Conservation (phyloP, 2,113 vertebrate species). For the Clarias batrachus region DNA sequence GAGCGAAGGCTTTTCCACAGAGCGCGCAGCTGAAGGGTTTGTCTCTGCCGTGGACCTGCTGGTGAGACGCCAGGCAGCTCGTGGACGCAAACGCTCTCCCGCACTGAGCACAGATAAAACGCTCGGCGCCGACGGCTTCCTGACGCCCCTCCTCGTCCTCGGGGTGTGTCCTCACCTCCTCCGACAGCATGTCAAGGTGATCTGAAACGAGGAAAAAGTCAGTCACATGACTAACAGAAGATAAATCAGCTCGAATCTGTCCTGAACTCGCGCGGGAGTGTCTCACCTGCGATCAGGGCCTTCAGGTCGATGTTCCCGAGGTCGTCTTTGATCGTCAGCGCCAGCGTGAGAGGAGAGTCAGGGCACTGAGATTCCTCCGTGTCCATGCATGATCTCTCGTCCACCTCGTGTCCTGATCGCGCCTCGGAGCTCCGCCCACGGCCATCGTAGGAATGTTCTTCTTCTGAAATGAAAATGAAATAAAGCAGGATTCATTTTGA, state of each 20-base stretch:
- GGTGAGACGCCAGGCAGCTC: conserved; percentile 62
- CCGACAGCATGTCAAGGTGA: conserved; percentile 73
- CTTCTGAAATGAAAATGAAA: conserved; percentile 37
- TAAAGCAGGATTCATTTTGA: neutral
- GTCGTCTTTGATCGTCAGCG: conserved; percentile 61
- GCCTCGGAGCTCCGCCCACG: conserved; percentile 26
- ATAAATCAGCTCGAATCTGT: neutral
- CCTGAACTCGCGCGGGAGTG: neutral
- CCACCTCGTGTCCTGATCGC: conserved; percentile 27
- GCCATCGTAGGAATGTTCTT: conserved; percentile 59
- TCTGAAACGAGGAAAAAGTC: conserved; percentile 62
- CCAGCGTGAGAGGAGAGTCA: conserved; percentile 57
- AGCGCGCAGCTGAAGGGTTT: conserved; percentile 62
- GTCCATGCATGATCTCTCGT: neutral
- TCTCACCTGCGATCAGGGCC: conserved; percentile 63
- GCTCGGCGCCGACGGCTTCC: conserved; percentile 1
- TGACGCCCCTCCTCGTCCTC: conserved; percentile 11
- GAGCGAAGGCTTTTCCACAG: conserved; percentile 63
- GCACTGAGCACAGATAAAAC: conserved; percentile 58
- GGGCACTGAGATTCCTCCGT: conserved; percentile 16
- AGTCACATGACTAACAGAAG: neutral
- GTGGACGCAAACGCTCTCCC: conserved; percentile 64
- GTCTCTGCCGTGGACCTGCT: conserved; percentile 62
- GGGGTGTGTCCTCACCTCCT: conserved; percentile 38
- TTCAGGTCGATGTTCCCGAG: conserved; percentile 60